phyloP scores from a whole-genome alignment of 92 coral and sea anemone genomes.

The Porites lobata region DNA sequence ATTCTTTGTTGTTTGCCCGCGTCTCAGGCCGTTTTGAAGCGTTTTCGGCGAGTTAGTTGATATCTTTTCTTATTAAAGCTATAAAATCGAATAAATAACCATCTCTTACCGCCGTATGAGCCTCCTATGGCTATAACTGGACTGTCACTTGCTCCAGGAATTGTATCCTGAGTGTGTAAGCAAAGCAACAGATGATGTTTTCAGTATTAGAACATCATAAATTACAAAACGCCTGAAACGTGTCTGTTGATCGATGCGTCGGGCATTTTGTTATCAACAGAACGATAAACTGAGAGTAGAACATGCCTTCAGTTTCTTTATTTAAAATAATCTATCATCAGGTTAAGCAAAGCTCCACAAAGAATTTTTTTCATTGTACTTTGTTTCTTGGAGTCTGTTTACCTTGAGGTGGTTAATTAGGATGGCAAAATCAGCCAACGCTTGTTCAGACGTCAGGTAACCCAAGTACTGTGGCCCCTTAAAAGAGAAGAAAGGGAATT shows the following conservation, averaged over 20 bases:
- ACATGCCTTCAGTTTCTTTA: no score
- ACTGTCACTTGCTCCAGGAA: slow-evolving; percentile 88
- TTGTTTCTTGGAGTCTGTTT: background rate
- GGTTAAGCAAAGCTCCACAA: no score
- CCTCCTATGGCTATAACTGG: slow-evolving; percentile 97
- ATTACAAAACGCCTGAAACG: no score
- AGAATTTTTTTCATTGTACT: no score
- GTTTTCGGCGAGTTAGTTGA: no score
- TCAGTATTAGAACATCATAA: background rate
- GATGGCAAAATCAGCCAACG: slow-evolving; percentile 96
- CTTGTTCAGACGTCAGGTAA: slow-evolving; percentile 95
- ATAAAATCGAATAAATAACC: background rate
- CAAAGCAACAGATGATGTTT: background rate
- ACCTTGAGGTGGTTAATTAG: slow-evolving; percentile 91
- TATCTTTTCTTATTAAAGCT: background rate
- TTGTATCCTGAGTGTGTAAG: slow-evolving; percentile 54
- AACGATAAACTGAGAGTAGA: no score
- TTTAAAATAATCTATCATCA: no score
- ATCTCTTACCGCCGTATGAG: slow-evolving; percentile 90
- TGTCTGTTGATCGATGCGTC: background rate
- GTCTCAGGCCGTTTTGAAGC: no score
- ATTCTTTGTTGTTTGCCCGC: no score
- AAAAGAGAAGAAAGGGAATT: background rate
- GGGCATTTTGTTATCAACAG: background rate
- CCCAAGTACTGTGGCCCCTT: slow-evolving; percentile 94